Evolutionary conservation across 2,888 invertebrate species (phyloP).

Genomic region (Acanthococcus lagerstroemiae): DNA sequence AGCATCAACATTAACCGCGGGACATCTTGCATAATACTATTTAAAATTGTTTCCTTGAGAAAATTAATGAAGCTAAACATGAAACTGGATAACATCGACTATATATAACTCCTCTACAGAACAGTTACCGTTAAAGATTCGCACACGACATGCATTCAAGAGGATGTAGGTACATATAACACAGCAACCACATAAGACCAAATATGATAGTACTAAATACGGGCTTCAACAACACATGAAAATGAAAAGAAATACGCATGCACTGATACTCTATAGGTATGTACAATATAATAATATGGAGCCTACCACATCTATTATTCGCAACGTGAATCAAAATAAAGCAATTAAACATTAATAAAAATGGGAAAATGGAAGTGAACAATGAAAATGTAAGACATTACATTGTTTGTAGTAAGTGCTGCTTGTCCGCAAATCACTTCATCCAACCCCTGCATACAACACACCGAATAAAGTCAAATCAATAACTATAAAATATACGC

Average conservation of each 20-base stretch:
- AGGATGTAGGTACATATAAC: no score
- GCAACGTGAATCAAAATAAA: not conserved
- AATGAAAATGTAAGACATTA: conserved; percentile 7
- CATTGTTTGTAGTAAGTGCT: conserved; percentile 11
- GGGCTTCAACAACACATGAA: not conserved
- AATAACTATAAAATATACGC: no score
- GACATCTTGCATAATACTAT: no score
- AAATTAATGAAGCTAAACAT: no score
- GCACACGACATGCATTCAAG: no score
- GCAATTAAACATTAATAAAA: conserved; percentile 9
- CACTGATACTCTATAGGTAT: conserved; percentile 33
- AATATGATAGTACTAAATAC: no score
- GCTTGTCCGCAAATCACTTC: conserved; percentile 7
- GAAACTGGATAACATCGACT: no score
- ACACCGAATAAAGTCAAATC: not conserved
- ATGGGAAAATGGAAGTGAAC: conserved; percentile 7
- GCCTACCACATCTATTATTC: conserved; percentile 13
- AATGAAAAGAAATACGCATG: not conserved
- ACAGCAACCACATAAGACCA: no score
- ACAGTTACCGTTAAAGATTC: no score
- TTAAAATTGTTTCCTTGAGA: no score
- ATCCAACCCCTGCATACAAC: conserved; percentile 21
- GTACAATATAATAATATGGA: conserved; percentile 3
- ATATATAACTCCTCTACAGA: no score
- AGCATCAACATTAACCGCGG: no score